These are phyloP conservation scores for Nixonia krombeini DNA, from an alignment of 1,140 invertebrate species.

Conservation along the genomic window DNA sequence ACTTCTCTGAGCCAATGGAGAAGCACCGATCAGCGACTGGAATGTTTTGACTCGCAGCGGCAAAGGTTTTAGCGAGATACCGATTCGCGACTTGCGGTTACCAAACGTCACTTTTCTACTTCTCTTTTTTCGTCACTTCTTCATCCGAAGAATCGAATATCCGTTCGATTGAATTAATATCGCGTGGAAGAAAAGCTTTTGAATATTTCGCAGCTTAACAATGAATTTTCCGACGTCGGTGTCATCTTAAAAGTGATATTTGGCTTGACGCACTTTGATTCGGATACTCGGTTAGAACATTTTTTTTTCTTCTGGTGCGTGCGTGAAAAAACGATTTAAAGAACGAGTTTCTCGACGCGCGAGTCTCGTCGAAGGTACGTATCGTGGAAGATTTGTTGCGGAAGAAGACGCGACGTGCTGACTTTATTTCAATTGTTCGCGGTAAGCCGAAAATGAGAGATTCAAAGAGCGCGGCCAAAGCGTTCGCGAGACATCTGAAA, in stretches of 20 bases:
- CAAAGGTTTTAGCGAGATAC: slow-evolving; percentile 23
- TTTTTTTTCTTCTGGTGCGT: not conserved
- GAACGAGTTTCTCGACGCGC: too few species aligned
- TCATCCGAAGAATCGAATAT: too few species aligned
- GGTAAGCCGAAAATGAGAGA: not conserved
- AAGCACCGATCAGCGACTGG: slow-evolving; percentile 35
- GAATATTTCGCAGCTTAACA: too few species aligned
- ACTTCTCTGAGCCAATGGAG: slow-evolving; percentile 42
- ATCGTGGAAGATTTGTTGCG: not conserved
- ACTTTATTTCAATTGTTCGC: not conserved
- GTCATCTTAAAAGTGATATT: too few species aligned
- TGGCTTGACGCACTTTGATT: too few species aligned
- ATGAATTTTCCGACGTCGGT: too few species aligned
- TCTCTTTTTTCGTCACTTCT: too few species aligned
- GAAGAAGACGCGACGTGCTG: not conserved
- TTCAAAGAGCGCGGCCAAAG: slow-evolving; percentile 1
- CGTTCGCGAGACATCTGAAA: slow-evolving; percentile 49
- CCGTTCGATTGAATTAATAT: too few species aligned
- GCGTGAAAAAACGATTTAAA: too few species aligned
- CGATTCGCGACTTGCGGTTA: not conserved
- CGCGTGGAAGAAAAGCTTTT: too few species aligned
- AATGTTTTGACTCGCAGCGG: slow-evolving; percentile 24
- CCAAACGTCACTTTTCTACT: too few species aligned
- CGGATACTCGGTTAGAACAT: not conserved
- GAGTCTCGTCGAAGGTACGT: too few species aligned